phyloP scores from a whole-genome alignment of 2,113 vertebrate species.

The Petromus typicus region DNA sequence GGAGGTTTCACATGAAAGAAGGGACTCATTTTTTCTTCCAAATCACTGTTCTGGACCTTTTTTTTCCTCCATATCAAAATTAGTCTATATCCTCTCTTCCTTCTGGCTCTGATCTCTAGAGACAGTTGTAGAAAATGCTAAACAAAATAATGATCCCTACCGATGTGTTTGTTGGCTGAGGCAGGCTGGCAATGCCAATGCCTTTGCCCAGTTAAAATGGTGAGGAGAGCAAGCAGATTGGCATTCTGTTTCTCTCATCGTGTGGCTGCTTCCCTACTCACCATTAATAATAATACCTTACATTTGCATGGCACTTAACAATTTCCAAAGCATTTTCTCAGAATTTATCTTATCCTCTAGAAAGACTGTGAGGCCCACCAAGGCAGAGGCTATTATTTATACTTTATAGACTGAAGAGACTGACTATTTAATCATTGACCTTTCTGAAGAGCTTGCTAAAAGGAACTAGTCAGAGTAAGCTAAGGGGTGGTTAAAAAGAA shows the following conservation, averaged over 20 bases:
- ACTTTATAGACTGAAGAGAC: constrained; percentile 70
- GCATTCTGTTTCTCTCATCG: constrained; percentile 30
- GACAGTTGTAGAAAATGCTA: not conserved
- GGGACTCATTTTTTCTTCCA: not conserved
- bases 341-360: constrained; percentile 72
- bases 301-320: constrained; percentile 75
- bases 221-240: constrained; percentile 47
- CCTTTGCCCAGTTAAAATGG: constrained; percentile 20
- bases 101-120: constrained; percentile 40
- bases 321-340: constrained; percentile 75
- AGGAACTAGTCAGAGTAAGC: constrained; percentile 53
- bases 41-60: constrained; percentile 14
- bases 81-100: constrained; percentile 12
- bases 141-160: constrained; percentile 29
- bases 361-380: constrained; percentile 58
- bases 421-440: constrained; percentile 62
- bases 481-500: constrained; percentile 67
- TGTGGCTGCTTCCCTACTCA: constrained; percentile 43
- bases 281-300: constrained; percentile 73
- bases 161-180: not conserved
- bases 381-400: constrained; percentile 72
- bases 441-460: constrained; percentile 64
- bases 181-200: constrained; percentile 23
- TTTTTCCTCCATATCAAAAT: not conserved
- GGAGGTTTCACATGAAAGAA: constrained; percentile 51